Conservation (phyloP, 1,140 invertebrate species). For the Harlomillsia oculata region DNA sequence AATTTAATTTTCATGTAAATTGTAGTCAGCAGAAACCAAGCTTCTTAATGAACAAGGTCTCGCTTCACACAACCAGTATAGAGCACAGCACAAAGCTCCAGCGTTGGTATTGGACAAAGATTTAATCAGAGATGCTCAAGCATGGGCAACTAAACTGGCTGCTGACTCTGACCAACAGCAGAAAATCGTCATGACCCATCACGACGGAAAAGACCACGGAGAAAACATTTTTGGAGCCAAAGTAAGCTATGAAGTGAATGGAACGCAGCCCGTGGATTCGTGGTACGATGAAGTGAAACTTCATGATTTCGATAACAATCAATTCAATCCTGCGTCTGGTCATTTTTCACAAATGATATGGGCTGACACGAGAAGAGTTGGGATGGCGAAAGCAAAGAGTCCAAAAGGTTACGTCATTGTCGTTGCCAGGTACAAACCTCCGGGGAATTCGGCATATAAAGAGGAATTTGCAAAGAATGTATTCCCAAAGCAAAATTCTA, state of each 20-base stretch:
- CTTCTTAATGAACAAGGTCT: too few relatives aligned
- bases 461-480: conserved; percentile 16
- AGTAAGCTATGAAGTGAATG: background rate
- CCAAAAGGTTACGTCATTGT: background rate
- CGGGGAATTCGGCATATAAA: conserved; percentile 3
- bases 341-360: conserved; percentile 24
- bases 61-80: too few relatives aligned
- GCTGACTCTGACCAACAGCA: background rate
- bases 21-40: too few relatives aligned
- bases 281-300: conserved; percentile 13
- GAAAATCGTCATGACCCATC: background rate
- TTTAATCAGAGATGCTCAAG: too few relatives aligned
- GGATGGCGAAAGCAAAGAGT: conserved; percentile 4
- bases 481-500: background rate
- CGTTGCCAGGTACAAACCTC: conserved; percentile 5
- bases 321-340: background rate
- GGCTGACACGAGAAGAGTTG: conserved; percentile 5
- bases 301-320: conserved; percentile 8
- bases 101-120: too few relatives aligned
- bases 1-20: too few relatives aligned
- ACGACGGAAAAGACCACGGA: background rate
- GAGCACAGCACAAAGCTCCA: too few relatives aligned
- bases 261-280: background rate
- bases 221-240: background rate
- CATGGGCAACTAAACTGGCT: background rate